These are phyloP conservation scores for Alviniconcha marisindica DNA, from an alignment of 1,140 invertebrate genomes.

Conservation along the genomic window DNA sequence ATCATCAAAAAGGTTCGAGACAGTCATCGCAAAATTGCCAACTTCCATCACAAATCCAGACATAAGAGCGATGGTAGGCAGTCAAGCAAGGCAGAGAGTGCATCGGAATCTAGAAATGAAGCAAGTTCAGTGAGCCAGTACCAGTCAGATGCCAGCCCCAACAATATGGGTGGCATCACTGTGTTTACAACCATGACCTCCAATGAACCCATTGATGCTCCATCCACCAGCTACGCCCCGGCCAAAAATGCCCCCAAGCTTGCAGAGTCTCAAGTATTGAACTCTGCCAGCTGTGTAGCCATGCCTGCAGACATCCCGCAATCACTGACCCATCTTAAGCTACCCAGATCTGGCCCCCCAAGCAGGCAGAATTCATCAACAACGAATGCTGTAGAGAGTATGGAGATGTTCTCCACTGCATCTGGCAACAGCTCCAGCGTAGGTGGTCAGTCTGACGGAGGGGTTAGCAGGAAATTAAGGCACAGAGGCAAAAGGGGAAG, in stretches of 20 bases:
- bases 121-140: not conserved
- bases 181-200: constrained; percentile 25
- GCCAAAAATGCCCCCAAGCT: not conserved
- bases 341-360: too few species aligned
- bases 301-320: not conserved
- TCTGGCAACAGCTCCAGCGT: not conserved
- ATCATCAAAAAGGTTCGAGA: constrained; percentile 39
- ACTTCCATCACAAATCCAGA: not conserved
- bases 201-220: too few species aligned
- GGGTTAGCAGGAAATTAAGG: not conserved
- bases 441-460: not conserved
- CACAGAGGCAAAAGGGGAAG: not conserved
- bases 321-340: not conserved
- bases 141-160: not conserved
- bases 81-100: not conserved
- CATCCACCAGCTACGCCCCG: constrained; percentile 6
- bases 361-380: too few species aligned
- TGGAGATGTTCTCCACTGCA: not conserved
- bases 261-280: not conserved
- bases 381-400: too few species aligned
- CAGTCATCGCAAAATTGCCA: constrained; percentile 30
- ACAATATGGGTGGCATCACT: not conserved
- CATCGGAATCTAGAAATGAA: not conserved
- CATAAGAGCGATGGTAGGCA: not conserved
- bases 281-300: not conserved